A percentile compares a stretch with the other conserved stretches of the same genome.
Evolutionary conservation across 2,888 invertebrate species (phyloP).

Genomic region (Acrobasis repandana): DNA sequence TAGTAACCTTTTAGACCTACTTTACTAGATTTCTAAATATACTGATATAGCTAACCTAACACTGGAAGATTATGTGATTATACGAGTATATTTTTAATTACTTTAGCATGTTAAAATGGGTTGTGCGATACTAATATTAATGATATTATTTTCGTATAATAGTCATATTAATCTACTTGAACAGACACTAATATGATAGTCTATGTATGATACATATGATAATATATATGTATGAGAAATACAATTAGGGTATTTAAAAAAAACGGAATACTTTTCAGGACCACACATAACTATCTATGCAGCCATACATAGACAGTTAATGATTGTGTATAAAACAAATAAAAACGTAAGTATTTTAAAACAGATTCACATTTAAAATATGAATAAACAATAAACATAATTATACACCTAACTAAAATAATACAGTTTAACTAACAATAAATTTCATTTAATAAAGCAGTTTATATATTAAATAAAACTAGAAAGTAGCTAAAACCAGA

Average conservation of each 20-base stretch:
- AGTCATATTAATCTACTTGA: not conserved
- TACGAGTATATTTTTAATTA: conserved; percentile 37
- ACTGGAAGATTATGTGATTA: conserved; percentile 74
- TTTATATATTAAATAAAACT: too few species aligned
- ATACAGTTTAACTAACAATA: too few species aligned
- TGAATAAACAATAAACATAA: too few species aligned
- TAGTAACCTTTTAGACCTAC: not conserved
- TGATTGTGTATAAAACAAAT: not conserved
- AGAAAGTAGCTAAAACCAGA: too few species aligned
- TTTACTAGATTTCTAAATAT: conserved; percentile 2
- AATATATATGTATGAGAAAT: conserved; percentile 4
- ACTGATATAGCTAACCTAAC: conserved; percentile 38
- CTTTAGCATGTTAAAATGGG: conserved; percentile 27
- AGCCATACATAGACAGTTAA: conserved; percentile 58
- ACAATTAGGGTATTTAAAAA: conserved; percentile 30
- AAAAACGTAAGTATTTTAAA: too few species aligned
- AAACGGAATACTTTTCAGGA: conserved; percentile 42
- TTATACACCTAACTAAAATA: too few species aligned
- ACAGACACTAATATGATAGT: too few species aligned
- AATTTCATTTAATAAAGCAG: too few species aligned
- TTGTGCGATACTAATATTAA: conserved; percentile 14
- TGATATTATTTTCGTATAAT: not conserved
- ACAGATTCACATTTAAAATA: too few species aligned
- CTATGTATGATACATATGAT: too few species aligned
- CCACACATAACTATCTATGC: conserved; percentile 43